These are phyloP conservation scores for Procambarus virginalis DNA, from an alignment of 1,140 invertebrate genomes.

Conservation along the genomic window DNA sequence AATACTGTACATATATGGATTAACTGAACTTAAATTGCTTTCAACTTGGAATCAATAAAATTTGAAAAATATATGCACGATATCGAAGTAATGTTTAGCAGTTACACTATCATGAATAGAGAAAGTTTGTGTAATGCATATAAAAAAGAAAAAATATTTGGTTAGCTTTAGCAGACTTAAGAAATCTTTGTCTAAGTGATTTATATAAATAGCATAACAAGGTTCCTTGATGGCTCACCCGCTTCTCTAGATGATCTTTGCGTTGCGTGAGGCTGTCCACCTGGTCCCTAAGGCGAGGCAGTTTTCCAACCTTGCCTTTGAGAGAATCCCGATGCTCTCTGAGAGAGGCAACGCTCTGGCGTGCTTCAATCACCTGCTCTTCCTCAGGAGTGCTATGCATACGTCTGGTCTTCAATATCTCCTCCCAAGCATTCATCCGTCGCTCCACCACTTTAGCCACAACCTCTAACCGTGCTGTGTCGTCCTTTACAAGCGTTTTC, in stretches of 20 bases:
- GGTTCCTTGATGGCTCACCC: background rate
- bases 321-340: background rate
- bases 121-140: too few species aligned
- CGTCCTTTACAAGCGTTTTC: background rate
- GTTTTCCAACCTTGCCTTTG: background rate
- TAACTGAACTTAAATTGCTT: too few species aligned
- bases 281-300: background rate
- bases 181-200: too few species aligned
- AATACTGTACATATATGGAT: too few species aligned
- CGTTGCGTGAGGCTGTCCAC: background rate
- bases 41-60: too few species aligned
- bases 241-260: background rate
- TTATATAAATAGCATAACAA: too few species aligned
- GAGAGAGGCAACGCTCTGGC: background rate
- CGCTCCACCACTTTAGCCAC: background rate
- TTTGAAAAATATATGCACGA: too few species aligned
- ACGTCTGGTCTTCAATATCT: background rate
- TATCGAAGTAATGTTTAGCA: too few species aligned
- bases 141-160: too few species aligned
- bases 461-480: background rate
- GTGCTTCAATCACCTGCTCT: background rate
- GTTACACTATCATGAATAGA: too few species aligned
- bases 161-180: too few species aligned
- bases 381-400: background rate
- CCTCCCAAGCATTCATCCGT: background rate